phyloP scores from a whole-genome alignment of 2,113 vertebrate genomes.

The Cinclus mexicanus region DNA sequence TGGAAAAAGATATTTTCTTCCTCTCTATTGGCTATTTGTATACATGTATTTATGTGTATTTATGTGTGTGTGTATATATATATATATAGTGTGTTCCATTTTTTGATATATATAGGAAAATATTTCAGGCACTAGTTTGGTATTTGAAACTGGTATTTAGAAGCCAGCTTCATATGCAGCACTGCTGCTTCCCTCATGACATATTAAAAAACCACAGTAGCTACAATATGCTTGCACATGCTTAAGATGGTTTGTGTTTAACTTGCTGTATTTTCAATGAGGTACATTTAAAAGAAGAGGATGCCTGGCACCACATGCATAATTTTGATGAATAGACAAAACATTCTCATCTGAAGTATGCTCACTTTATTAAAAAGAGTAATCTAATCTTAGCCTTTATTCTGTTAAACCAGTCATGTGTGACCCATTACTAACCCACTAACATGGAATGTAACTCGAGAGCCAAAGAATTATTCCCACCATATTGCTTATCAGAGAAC shows the following conservation, averaged over 20 bases:
- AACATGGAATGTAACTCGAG: slow-evolving; percentile 59
- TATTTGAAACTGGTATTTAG: not conserved
- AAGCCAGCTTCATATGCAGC: not conserved
- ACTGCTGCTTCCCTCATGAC: not conserved
- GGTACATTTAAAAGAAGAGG: slow-evolving; percentile 51
- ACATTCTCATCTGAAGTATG: slow-evolving; percentile 14
- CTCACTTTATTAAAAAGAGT: slow-evolving; percentile 64
- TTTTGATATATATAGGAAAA: not conserved
- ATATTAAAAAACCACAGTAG: not conserved
- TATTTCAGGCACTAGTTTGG: not conserved
- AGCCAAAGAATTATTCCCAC: slow-evolving; percentile 61
- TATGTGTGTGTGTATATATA: too few relatives aligned
- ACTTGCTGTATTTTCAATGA: slow-evolving; percentile 51
- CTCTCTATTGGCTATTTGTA: not conserved
- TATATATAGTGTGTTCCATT: not conserved
- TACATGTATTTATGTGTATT: too few relatives aligned
- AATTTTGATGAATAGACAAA: slow-evolving; percentile 51
- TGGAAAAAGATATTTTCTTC: not conserved
- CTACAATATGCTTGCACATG: not conserved
- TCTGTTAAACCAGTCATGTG: slow-evolving; percentile 63
- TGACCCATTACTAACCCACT: slow-evolving; percentile 67
- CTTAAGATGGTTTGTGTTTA: slow-evolving; percentile 42
- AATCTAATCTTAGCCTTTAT: slow-evolving; percentile 68
- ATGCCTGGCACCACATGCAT: not conserved
- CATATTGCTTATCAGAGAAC: slow-evolving; percentile 56